Evolutionary conservation across 2,113 vertebrate genomes (phyloP), one percentile per base, ranked within the genome.

Genomic region (Lagopus muta): DNA sequence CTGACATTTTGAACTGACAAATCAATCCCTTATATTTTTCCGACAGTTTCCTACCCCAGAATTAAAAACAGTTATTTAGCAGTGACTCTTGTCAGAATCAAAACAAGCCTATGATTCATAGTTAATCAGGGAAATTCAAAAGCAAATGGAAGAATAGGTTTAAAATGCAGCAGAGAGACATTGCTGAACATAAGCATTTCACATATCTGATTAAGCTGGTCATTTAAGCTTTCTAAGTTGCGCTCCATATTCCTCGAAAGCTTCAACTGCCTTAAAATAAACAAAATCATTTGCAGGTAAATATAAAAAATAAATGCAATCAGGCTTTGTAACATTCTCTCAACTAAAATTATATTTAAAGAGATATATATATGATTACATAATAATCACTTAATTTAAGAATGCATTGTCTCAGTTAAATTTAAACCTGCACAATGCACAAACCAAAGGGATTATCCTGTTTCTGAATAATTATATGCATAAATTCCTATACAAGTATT

Each of bases 91-190:
- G 47, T 65, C 81, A 15, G 86, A 78, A 78, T 30, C 20, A 86
- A 89, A 92, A 72, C 40, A 75, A 86, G 73, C 22, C 10, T 78
- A 27, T 65, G 57, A 72, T 90, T 93, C 54, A 86, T n/a, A 57
- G 55, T 10, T 86, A 75, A 64, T 67, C 77, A 88, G 54, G 40
- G 45, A 52, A 90, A 88, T 10, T 62, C 60, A 71, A 73, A 71
- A 94, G 15, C 11, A 83, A 90, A 72, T 13, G 36, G 40, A 90
- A 69, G 34, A 43, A 72, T 15, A 4, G 4, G 14, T 67, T 81
- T 88, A 52, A 92, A 90, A 81, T 13, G 10, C 58, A 69, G 15
- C 28, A 54, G 27, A 74, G n/a, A 71, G 7, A 7, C 27, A 55
- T 6, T 24, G 54, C 4, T 19, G 18, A 43, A 60, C 32, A 45